Percentiles rank a stretch among this genome's conserved stretches.
These are phyloP conservation scores for Eupsilia transversa DNA, from an alignment of 2,888 invertebrate species.

Conservation along the genomic window DNA sequence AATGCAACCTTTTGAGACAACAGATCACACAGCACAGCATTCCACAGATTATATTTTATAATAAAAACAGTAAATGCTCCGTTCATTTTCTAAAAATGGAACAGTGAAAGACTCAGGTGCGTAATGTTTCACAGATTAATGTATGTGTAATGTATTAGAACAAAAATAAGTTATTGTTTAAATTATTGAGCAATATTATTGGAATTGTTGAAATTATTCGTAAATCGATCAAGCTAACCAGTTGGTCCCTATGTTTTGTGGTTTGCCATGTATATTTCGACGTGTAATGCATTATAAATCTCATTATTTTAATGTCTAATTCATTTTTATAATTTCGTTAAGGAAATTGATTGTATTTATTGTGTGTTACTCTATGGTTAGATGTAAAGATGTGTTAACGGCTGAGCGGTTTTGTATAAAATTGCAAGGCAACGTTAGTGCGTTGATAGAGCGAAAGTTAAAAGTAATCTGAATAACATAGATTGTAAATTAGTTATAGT, in stretches of 20 bases:
- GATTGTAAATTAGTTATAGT: constrained; percentile 70
- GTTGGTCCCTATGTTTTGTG: constrained; percentile 60
- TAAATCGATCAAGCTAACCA: constrained; percentile 50
- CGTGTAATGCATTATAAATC: constrained; percentile 71
- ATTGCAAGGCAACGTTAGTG: constrained; percentile 51
- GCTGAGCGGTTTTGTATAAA: constrained; percentile 61
- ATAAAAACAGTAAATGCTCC: constrained; percentile 60
- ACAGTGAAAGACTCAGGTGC: constrained; percentile 64
- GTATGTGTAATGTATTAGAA: constrained; percentile 61
- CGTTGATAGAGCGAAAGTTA: constrained; percentile 66
- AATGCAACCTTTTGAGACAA: constrained; percentile 63
- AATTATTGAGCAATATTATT: constrained; percentile 79
- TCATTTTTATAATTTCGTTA: constrained; percentile 69
- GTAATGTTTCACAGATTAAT: constrained; percentile 61
- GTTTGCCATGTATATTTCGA: constrained; percentile 69
- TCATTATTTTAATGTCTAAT: constrained; percentile 74
- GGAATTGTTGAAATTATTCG: constrained; percentile 76
- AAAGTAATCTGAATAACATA: constrained; percentile 69
- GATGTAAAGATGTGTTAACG: constrained; percentile 63
- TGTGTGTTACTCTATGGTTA: constrained; percentile 72
- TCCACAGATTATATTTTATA: constrained; percentile 83
- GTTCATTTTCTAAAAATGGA: constrained; percentile 71
- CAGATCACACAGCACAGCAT: constrained; percentile 79
- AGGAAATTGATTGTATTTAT: constrained; percentile 74
- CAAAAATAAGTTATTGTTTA: constrained; percentile 63